Evolutionary conservation across 2,888 invertebrate genomes (phyloP), one percentile per base, ranked within the genome.

Genomic region (Dryobota labecula): DNA sequence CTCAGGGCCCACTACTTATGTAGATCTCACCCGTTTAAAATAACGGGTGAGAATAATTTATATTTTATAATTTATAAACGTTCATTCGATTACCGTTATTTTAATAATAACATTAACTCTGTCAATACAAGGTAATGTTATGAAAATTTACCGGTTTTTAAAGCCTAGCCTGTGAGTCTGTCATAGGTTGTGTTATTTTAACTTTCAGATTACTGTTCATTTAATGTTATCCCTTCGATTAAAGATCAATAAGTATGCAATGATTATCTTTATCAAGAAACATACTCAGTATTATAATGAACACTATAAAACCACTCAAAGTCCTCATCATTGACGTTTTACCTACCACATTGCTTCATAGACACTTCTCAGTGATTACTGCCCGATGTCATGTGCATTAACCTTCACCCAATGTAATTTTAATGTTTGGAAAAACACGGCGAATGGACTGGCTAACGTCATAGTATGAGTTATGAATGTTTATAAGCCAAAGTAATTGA

Each of bases 321-420:
- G 24, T 8, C 3, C 0, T 30, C 6, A 65, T 75, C 30, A 43
- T 36, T 57, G 30, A 47, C 0, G 4, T 69, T 51, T n/a, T 18
- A 61, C 13, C 47, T 45, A 66, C 58, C 45, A 24, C n/a, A 56
- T 53, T 64, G 45, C 58, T 64, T 45, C 33, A 76, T 51, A 74
- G 27, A 43, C 13, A 62, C 20, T 69, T 69, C 64, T 53, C 49
- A 54, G 61, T 57, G 43, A 62, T 76, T 79, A 62, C 27, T 33
- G 45, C 30, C 30, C 56, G 56, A 72, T 51, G 56, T 58, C 53
- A 57, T 64, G 13, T 56, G 43, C 43, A 70, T 64, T 65, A 68
- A 38, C 76, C 76, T 82, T 82, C 70, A 69, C 53, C 58, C 53
- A 41, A 73, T 18, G 63, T 63, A 41, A 68, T 70, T 70, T 65